Evolutionary conservation across 1,140 invertebrate genomes (phyloP), one percentile per base, ranked within the genome.

Genomic region (Gryllus bimaculatus): DNA sequence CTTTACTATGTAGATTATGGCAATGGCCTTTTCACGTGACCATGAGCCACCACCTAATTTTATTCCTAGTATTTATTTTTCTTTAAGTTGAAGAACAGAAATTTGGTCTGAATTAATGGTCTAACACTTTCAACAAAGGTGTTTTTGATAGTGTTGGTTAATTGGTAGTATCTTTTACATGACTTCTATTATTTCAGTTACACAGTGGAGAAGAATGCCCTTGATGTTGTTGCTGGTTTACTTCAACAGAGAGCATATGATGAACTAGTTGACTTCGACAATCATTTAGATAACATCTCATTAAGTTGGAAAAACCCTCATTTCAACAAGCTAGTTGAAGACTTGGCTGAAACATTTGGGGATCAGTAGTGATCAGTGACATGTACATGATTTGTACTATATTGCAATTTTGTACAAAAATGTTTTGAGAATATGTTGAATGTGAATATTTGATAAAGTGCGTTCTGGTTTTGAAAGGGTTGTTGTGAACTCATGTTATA

Each of bases 251-350:
- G 91, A 47, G 89, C 90, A 0, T 92, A 93, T 83, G 90, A 91
- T 79, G 88, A 92, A 81, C 85, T 97, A 7, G 85, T 94, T 12
- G 95, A 97, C 86, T 98, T 96, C 87, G 96, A 98, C 85, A 96
- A 96, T 86, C 95, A 97, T 87, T 86, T 97, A 78, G 95, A 97
- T 86, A 91, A 97, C 84, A 89, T 94, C 18, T 86, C 90, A 21
- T 87, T 91, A 76, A 93, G 96, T 85, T 97, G 94, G 95, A 90
- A 89, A 81, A 98, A 97, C 86, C 83, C 86, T 20, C 86, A 88
- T 66, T 85, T 95, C 48, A 92, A 92, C 83, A 83, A 88, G 80
- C 85, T 85, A 54, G 87, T 92, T 73, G 86, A 88, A 6, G 85
- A 89, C 79, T 79, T 76, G 73, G n/a, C 77, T 26, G 80, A 54